A percentile compares a stretch with the other conserved stretches of the same genome.
These are phyloP conservation scores for Iselma pallidipennis DNA, from an alignment of 2,888 invertebrate genomes.

Conservation along the genomic window DNA sequence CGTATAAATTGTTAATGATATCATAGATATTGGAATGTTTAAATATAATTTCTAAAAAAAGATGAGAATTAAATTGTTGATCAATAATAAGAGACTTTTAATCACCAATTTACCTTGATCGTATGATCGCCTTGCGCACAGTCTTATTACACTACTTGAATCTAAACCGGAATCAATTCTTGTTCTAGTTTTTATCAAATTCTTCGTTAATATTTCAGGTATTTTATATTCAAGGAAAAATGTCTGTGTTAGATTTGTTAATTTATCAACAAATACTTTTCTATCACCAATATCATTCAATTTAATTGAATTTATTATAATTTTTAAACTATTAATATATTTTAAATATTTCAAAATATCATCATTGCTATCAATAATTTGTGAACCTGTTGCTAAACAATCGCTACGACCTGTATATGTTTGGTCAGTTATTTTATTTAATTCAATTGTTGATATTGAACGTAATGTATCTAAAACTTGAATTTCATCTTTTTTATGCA, in stretches of 20 bases:
- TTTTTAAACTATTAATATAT: constrained; percentile 55
- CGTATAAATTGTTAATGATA: constrained; percentile 50
- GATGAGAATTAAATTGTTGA: constrained; percentile 8
- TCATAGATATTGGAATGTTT: constrained; percentile 56
- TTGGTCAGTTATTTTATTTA: constrained; percentile 46
- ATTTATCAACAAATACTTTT: constrained; percentile 46
- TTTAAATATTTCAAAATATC: constrained; percentile 34
- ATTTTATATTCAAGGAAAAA: constrained; percentile 58
- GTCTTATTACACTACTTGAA: constrained; percentile 45
- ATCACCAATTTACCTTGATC: constrained; percentile 55
- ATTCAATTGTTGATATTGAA: constrained; percentile 52
- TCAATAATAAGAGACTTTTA: not conserved
- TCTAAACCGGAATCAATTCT: constrained; percentile 51
- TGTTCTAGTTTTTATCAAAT: constrained; percentile 39
- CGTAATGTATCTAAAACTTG: constrained; percentile 54
- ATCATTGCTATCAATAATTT: constrained; percentile 21
- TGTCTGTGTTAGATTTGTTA: constrained; percentile 42
- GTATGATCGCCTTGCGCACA: constrained; percentile 54
- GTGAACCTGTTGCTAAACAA: constrained; percentile 29
- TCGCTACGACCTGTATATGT: constrained; percentile 35
- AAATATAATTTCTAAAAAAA: constrained; percentile 54
- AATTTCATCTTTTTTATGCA: constrained; percentile 52
- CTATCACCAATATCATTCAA: constrained; percentile 56
- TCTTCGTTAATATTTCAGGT: constrained; percentile 46
- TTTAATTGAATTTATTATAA: constrained; percentile 54